phyloP scores from a whole-genome alignment of 2,113 vertebrate genomes.

The Synchiropus splendidus region DNA sequence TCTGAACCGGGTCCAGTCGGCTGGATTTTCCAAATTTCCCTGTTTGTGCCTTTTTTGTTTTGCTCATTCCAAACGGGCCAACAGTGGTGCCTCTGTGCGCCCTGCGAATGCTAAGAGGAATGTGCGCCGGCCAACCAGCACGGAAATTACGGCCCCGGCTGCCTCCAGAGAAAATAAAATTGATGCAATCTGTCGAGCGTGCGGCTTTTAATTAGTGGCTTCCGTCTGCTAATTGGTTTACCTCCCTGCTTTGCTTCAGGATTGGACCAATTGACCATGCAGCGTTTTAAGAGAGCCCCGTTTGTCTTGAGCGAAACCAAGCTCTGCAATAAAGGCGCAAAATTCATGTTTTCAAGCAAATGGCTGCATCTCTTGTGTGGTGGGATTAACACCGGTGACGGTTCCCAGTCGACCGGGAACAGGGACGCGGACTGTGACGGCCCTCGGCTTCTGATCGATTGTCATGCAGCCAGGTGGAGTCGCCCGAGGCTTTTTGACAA shows the following conservation, averaged over 20 bases:
- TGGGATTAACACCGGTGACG: too few species aligned
- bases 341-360: constrained; percentile 26
- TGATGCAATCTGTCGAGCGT: constrained; percentile 66
- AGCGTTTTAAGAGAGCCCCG: constrained; percentile 53
- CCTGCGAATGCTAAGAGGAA: constrained; percentile 30
- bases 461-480: too few species aligned
- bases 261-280: constrained; percentile 51
- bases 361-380: too few species aligned
- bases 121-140: constrained; percentile 38
- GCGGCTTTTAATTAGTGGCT: constrained; percentile 72
- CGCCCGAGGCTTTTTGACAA: too few species aligned
- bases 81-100: constrained; percentile 44
- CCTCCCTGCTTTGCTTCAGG: constrained; percentile 41
- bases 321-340: constrained; percentile 57
- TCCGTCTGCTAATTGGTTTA: constrained; percentile 67
- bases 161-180: constrained; percentile 64
- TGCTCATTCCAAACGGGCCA: constrained; percentile 23
- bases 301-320: constrained; percentile 63
- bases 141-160: constrained; percentile 55
- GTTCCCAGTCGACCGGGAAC: too few species aligned
- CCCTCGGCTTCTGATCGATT: too few species aligned
- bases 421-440: too few species aligned
- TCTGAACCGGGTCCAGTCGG: constrained; percentile 29
- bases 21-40: constrained; percentile 27
- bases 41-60: constrained; percentile 30